Percentiles rank a stretch among this genome's conserved stretches.
phyloP scores from a whole-genome alignment of 2,113 vertebrate genomes.

The Pungitius pungitius region DNA sequence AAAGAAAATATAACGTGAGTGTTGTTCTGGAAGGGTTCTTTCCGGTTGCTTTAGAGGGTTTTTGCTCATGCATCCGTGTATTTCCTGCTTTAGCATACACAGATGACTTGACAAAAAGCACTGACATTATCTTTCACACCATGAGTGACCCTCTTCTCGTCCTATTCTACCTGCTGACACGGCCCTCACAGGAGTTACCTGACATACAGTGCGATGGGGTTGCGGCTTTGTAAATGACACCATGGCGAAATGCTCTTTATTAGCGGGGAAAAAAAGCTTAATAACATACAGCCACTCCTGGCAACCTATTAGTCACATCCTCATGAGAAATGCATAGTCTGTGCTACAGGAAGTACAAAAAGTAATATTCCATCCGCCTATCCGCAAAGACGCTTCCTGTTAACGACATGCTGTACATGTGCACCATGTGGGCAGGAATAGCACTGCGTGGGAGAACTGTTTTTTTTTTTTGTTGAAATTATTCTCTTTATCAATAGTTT shows the following conservation, averaged over 20 bases:
- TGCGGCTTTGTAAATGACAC: slow-evolving; percentile 6
- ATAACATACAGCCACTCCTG: neutral
- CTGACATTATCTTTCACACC: slow-evolving; percentile 11
- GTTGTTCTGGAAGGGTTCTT: accelerated
- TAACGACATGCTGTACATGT: neutral
- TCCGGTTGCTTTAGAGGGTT: neutral
- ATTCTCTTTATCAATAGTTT: slow-evolving; percentile 34
- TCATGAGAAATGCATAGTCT: slow-evolving; percentile 6
- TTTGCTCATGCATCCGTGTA: slow-evolving; percentile 1
- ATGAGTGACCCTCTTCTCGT: slow-evolving; percentile 12
- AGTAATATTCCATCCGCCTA: slow-evolving; percentile 9
- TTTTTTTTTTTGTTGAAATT: slow-evolving; percentile 22
- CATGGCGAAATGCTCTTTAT: slow-evolving; percentile 10
- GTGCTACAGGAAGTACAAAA: slow-evolving; percentile 22
- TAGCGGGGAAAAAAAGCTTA: slow-evolving; percentile 6
- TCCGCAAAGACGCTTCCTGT: slow-evolving; percentile 18
- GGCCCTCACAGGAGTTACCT: slow-evolving; percentile 27
- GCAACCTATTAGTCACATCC: neutral
- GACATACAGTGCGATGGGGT: neutral
- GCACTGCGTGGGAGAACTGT: slow-evolving; percentile 16
- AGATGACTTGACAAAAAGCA: neutral
- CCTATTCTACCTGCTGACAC: slow-evolving; percentile 12
- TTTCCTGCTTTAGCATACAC: neutral
- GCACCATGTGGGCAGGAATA: neutral
- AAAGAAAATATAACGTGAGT: neutral